Percentiles rank a stretch among this genome's conserved stretches.
These are phyloP conservation scores for Saguinus imperator DNA, from an alignment of 2,113 vertebrate species.

Conservation along the genomic window DNA sequence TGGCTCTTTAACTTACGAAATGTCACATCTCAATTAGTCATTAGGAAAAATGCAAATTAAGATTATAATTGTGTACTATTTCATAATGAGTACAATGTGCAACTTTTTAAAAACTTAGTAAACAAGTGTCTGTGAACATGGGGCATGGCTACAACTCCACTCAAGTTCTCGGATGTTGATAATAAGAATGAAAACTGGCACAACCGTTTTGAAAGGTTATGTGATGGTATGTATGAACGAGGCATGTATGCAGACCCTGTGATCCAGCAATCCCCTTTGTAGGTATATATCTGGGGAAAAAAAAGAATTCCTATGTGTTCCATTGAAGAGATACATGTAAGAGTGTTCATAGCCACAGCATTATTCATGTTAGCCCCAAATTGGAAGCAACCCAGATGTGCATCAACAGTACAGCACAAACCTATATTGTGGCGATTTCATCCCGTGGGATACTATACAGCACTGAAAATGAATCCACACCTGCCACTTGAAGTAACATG, in stretches of 20 bases:
- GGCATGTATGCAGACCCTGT: fast-evolving
- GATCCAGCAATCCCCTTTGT: background rate
- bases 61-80: fast-evolving
- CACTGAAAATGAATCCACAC: background rate
- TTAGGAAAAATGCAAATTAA: background rate
- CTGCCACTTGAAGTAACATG: too few species aligned
- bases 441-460: fast-evolving
- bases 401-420: fast-evolving
- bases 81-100: background rate
- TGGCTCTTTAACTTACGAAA: background rate
- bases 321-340: background rate
- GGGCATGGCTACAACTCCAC: background rate
- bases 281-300: fast-evolving
- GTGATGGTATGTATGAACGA: fast-evolving
- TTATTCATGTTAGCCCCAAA: fast-evolving
- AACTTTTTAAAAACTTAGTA: too few species aligned
- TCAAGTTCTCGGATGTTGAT: fast-evolving
- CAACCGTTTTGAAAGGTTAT: background rate
- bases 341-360: too few species aligned
- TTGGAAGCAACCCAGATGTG: fast-evolving
- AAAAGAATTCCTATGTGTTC: fast-evolving
- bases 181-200: fast-evolving
- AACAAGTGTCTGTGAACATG: background rate
- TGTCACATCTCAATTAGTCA: too few species aligned
- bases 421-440: fast-evolving